phyloP scores from a whole-genome alignment of 2,888 invertebrate species.

The Dicranocentrus wangi region DNA sequence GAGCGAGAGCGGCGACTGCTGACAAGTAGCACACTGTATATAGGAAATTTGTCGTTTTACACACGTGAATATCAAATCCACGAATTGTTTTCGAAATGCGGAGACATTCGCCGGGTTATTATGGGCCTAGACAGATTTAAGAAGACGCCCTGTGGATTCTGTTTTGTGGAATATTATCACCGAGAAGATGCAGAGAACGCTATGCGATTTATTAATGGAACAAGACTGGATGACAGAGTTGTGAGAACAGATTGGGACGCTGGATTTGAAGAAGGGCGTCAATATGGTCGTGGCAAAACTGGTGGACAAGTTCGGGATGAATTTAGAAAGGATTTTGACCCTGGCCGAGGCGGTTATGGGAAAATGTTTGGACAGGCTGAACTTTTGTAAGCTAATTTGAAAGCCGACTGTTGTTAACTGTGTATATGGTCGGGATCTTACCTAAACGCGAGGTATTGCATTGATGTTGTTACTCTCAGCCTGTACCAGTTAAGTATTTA shows the following conservation, averaged over 20 bases:
- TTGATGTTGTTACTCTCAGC: too few species aligned
- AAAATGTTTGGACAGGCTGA: slow-evolving; percentile 81
- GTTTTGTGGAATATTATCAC: slow-evolving; percentile 91
- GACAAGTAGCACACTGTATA: slow-evolving; percentile 88
- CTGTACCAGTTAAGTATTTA: too few species aligned
- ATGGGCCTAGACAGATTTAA: slow-evolving; percentile 99
- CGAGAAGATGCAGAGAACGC: slow-evolving; percentile 78
- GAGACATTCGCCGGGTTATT: slow-evolving; percentile 93
- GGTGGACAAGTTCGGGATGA: slow-evolving; percentile 90
- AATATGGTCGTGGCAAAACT: slow-evolving; percentile 90
- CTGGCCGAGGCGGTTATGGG: slow-evolving; percentile 97
- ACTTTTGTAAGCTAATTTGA: slow-evolving; percentile 30
- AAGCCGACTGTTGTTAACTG: too few species aligned
- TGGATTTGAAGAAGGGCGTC: slow-evolving; percentile 96
- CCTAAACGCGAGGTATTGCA: too few species aligned
- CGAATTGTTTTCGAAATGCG: slow-evolving; percentile 95
- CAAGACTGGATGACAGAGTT: slow-evolving; percentile 95
- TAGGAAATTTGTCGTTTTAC: slow-evolving; percentile 98
- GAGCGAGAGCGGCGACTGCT: slow-evolving; percentile 89
- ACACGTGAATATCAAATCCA: slow-evolving; percentile 99
- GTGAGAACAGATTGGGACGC: slow-evolving; percentile 99
- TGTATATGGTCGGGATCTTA: too few species aligned
- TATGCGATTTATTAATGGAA: slow-evolving; percentile 92
- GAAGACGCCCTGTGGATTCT: slow-evolving; percentile 99
- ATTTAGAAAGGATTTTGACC: slow-evolving; percentile 97